Conservation (phyloP, 2,113 vertebrate genomes). For the Chaenocephalus aceratus region DNA sequence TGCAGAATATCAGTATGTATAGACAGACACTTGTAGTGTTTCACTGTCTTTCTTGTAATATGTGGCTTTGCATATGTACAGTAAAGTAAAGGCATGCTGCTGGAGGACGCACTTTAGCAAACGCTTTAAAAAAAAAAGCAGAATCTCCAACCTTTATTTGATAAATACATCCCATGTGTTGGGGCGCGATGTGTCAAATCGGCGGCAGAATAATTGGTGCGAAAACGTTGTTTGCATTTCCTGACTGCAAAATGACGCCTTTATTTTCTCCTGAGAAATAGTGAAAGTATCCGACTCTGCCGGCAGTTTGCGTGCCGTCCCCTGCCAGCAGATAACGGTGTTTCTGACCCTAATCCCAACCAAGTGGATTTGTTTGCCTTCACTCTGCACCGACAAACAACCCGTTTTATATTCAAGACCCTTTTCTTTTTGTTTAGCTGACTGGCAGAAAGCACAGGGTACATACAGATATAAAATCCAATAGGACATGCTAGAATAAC, state of each 20-base stretch:
- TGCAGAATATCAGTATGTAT: too few species aligned
- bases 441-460: not conserved
- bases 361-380: not conserved
- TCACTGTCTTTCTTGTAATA: too few species aligned
- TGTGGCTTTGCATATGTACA: too few species aligned
- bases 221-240: too few species aligned
- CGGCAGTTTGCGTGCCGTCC: not conserved
- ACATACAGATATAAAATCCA: slow-evolving; percentile 16
- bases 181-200: too few species aligned
- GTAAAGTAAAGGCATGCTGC: too few species aligned
- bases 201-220: not conserved
- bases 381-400: not conserved
- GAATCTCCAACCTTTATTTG: too few species aligned
- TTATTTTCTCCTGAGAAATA: not conserved
- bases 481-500: slow-evolving; percentile 6
- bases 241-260: not conserved
- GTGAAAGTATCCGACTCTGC: not conserved
- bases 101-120: too few species aligned
- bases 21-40: too few species aligned
- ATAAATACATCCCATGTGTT: too few species aligned
- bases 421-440: not conserved
- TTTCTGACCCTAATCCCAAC: not conserved
- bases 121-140: too few species aligned
- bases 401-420: not conserved
- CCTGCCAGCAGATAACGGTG: not conserved